These are phyloP conservation scores for Spilarctia lutea DNA, from an alignment of 2,888 invertebrate species.

Conservation along the genomic window DNA sequence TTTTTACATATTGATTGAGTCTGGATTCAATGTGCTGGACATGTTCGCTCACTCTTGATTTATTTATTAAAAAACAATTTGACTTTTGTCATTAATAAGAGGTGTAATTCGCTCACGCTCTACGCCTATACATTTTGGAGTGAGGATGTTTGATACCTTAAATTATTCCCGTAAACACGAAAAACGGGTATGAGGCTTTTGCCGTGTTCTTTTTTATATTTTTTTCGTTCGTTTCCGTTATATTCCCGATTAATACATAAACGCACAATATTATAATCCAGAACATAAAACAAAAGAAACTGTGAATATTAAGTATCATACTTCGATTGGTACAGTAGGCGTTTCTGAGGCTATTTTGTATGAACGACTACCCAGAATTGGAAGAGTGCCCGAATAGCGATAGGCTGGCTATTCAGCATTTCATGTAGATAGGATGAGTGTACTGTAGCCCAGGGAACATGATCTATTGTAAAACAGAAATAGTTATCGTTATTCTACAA, in stretches of 20 bases:
- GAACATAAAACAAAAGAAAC: neutral
- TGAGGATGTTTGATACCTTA: neutral
- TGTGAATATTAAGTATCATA: conserved; percentile 12
- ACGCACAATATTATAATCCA: neutral
- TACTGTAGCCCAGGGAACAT: neutral
- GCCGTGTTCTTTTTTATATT: too few species aligned
- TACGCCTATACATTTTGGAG: neutral
- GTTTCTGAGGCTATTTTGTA: conserved; percentile 19
- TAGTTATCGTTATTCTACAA: neutral
- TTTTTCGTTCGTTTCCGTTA: too few species aligned
- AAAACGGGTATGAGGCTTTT: too few species aligned
- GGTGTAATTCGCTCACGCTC: too few species aligned
- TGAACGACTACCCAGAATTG: conserved; percentile 20
- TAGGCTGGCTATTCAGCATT: conserved; percentile 3
- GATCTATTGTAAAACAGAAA: neutral
- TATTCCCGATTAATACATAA: neutral
- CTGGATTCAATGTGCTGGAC: too few species aligned
- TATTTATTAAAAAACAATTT: too few species aligned
- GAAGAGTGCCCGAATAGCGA: conserved; percentile 21
- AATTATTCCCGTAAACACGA: too few species aligned
- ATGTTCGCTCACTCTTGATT: too few species aligned
- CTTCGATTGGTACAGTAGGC: conserved; percentile 11
- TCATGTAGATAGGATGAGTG: conserved; percentile 8
- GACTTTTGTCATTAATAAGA: too few species aligned
- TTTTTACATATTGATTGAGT: too few species aligned